Conservation (phyloP, 2,797 vertebrate genomes). For the Lutjanus argentimaculatus region DNA sequence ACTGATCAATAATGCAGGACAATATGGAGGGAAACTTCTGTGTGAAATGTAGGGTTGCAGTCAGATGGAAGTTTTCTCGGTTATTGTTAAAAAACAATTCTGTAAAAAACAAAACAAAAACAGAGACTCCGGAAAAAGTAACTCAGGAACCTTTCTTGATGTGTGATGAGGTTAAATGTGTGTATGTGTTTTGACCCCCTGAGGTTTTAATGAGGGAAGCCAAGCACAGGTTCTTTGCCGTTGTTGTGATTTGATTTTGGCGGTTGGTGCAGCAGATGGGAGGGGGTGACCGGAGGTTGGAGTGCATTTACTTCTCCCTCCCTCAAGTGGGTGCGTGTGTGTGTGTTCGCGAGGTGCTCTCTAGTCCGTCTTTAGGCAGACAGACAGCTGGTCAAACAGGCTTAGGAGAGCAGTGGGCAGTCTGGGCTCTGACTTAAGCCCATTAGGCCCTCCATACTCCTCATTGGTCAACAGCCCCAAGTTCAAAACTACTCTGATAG, state of each 20-base stretch:
- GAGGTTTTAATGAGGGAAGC: conserved; percentile 37
- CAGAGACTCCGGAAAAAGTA: too few species aligned
- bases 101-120: too few species aligned
- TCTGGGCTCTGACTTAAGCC: conserved; percentile 83
- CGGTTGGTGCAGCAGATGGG: conserved; percentile 77
- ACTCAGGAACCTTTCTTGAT: not conserved
- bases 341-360: conserved; percentile 51
- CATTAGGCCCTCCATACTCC: conserved; percentile 79
- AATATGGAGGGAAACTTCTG: too few species aligned
- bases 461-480: conserved; percentile 65
- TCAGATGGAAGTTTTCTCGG: too few species aligned
- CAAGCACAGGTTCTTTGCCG: conserved; percentile 46
- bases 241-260: conserved; percentile 76
- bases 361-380: conserved; percentile 76
- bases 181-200: conserved; percentile 31
- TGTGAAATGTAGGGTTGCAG: too few species aligned
- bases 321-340: conserved; percentile 59
- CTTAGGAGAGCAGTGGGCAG: conserved; percentile 83
- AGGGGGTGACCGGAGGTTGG: conserved; percentile 55
- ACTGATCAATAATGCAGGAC: too few species aligned
- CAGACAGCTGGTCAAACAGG: conserved; percentile 88
- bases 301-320: conserved; percentile 62
- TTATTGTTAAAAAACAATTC: too few species aligned
- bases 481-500: conserved; percentile 76
- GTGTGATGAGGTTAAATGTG: not conserved